Evolutionary conservation across 2,113 vertebrate genomes (phyloP).

Genomic region (Tragelaphus buxtoni): DNA sequence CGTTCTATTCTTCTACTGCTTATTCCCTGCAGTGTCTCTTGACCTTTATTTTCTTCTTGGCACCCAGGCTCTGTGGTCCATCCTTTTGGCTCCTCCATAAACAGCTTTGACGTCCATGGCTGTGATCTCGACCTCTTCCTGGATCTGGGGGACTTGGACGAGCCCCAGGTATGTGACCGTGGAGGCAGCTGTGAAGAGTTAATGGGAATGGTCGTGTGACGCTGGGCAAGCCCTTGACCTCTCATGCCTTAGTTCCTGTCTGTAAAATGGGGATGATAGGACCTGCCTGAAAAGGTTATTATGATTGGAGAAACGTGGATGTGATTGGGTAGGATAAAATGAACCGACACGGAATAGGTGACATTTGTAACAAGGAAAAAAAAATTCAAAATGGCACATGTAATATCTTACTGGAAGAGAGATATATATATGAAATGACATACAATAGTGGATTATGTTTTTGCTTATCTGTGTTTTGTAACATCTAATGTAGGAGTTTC

Average conservation of each 20-base stretch:
- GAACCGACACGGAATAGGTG: not conserved
- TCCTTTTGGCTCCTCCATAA: slow-evolving; percentile 92
- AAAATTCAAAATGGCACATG: not conserved
- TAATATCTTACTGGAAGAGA: not conserved
- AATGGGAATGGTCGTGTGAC: not conserved
- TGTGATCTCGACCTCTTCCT: slow-evolving; percentile 94
- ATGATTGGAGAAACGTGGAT: not conserved
- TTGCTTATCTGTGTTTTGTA: not conserved
- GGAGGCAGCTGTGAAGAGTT: not conserved
- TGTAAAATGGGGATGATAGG: not conserved
- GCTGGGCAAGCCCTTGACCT: not conserved
- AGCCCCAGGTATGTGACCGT: slow-evolving; percentile 81
- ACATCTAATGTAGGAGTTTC: not conserved
- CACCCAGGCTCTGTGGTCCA: slow-evolving; percentile 86
- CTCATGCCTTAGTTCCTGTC: not conserved
- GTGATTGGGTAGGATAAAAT: not conserved
- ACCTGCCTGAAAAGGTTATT: not conserved
- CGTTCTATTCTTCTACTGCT: not conserved
- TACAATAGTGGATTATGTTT: not conserved
- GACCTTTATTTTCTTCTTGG: not conserved
- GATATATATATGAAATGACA: not conserved
- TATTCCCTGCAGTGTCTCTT: not conserved
- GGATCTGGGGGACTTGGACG: slow-evolving; percentile 88
- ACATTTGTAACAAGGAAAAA: not conserved
- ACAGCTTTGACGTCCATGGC: slow-evolving; percentile 88